Base-by-base conservation (phyloP, 2,888 invertebrate species). In the Asteroscopus sphinx region DNA sequence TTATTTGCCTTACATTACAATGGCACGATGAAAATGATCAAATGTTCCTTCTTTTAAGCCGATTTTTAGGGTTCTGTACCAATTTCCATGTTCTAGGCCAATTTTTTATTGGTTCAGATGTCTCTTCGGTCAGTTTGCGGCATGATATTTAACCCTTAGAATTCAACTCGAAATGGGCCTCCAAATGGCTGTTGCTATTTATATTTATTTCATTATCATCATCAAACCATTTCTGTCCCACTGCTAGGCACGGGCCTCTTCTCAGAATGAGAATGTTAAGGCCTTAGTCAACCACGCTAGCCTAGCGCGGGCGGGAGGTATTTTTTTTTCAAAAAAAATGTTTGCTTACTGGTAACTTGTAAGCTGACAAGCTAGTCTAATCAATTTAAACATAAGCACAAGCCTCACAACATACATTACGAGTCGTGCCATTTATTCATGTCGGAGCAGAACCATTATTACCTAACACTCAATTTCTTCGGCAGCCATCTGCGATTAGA, bases 401-500 rank as follows among this genome's bases (percentile, higher is more conserved):
- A 33, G 17, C 56, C 28, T 49, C 49, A 40, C 56, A 59, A 54
- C 56, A 48, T 42, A 30, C 17, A 58, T 60, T 55, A 60, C 71
- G 48, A 40, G 21, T 33, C 25, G n/a, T 33, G 16, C 33, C 12
- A 30, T 17, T 33, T 62, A 47, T 47, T 47, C 47, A 53, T 52
- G 40, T 62, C 30, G 17, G 42, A 66, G 54, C 55, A 40, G 44
- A 64, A 49, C 55, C 63, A 70, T 69, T 72, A 67, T 79, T 80
- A 60, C 77, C 58, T 63, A 77, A 75, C 68, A 57, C 57, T 61
- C 66, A 73, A 72, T 79, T 79, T 80, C 70, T 69, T 73, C 68
- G 57, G 63, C 68, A 56, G 58, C 61, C 54, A 71, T 76, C 56
- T 64, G 56, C 54, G 66, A 73, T 77, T 72, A n/a, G n/a, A n/a